Base-by-base conservation (phyloP, 2,888 invertebrate species). In the Tetramorium bicarinatum region DNA sequence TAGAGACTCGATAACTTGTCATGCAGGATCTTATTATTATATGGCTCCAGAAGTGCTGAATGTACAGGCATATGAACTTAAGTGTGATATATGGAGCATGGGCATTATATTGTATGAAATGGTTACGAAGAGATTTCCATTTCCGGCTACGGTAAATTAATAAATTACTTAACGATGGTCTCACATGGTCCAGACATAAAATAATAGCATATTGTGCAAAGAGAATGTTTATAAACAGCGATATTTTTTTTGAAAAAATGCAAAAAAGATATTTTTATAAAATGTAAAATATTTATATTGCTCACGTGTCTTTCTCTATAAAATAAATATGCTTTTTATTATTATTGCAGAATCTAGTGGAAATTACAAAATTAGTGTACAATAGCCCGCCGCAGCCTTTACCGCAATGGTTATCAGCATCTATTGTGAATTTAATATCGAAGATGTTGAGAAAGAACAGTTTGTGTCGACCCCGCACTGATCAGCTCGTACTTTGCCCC, bases 61-160 rank as follows among this genome's bases (percentile, higher is more conserved):
- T 93, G 97, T 97, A 47, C 96, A 96, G 93, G 96, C 97, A 11
- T 97, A 97, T 93, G 97, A 97, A 93, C 96, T 96, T 66, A 98
- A 98, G 95, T 97, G 97, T 91, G 98, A 98, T 92, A 96, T 98
- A 83, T 98, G 98, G 98, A 97, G 98, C 18, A 95, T 98, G 75
- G 98, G 98, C 0, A 98, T 98, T 93, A 96, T 98, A 84, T 95
- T 98, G 7, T 98, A 97, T 92, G 98, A 98, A 94, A 96, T 98
- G 95, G 80, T 94, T 18, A 91, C 93, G 9, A 92, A 92, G 79
- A 87, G 83, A 61, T 90, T 92, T 77, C 94, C 94, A 3, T 94
- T 94, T 71, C 89, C 92, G n/a, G 92, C 91, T 9, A 75, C 71
- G 87, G 93, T 93, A 91, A 85, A 59, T 84, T 34, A 69, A 56